Evolutionary conservation across 2,797 vertebrate genomes (phyloP), one percentile per base, ranked within the genome.

Genomic region (Apodemus agrarius): DNA sequence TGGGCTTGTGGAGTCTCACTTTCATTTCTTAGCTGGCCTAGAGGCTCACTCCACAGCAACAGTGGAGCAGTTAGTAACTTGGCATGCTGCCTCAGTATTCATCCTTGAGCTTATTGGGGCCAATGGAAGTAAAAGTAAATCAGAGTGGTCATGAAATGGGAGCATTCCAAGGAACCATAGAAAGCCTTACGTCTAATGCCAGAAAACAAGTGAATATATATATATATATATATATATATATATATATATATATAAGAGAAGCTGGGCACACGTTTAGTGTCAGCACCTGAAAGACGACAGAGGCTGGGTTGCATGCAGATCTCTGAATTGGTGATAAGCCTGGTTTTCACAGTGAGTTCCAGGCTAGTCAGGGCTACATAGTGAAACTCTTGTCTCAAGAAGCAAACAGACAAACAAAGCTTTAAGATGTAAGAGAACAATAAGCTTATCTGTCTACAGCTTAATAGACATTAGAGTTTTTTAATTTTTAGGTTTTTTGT

Each of bases 11-110:
- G 82, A 74, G 74, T 96, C 65, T 96, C 52, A 29, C 2, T 93
- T 95, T 97, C 95, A 89, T 96, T 69, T 94, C 84, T 84, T 67
- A 95, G 54, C 83, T 74, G 69, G n/a, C 93, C 61, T 31, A 74
- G 67, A 95, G 54, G 63, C 74, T 92, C 6, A 6, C 82, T 92
- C 57, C 54, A 61, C 88, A 94, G 83, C 90, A 46, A 76, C 37
- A 43, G 26, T 17, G 52, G 95, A 87, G 40, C 79, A 54, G 9
- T 96, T 90, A 89, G 91, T 67, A 34, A 46, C 8, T 78, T 93
- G 85, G 49, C 93, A 43, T 75, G 43, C 83, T 61, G 63, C 46
- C 40, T 89, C n/a, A 14, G 17, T 90, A 79, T 93, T 93, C 81
- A 83, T 86, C 82, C 75, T 82, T 74, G 67, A 88, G 65, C 72